Evolutionary conservation across 1,140 invertebrate genomes (phyloP), one percentile per base, ranked within the genome.

Genomic region (Diorhabda elongata): DNA sequence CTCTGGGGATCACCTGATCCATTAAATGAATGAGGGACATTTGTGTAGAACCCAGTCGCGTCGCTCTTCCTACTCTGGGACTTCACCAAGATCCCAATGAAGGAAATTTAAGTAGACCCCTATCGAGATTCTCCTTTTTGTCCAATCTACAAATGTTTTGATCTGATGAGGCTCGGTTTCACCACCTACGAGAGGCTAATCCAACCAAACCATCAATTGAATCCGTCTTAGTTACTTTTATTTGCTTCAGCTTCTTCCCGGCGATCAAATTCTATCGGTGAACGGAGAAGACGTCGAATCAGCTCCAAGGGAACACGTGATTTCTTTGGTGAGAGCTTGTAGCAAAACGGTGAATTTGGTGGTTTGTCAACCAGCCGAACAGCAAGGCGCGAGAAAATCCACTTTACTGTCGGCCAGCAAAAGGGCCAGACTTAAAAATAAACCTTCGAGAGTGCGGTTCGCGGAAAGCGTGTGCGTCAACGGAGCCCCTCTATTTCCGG

Each of bases 221-320:
- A 26, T 26, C 26, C 26, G 26, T 2, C 1, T 26, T 26, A 26
- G 1, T 26, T 26, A 26, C 26, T 26, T 52, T 8, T 52, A 52
- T 52, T 4, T n/a, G 43, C 72, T 72, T 77, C 79, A 87, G 84
- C 81, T 97, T 52, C 87, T 94, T 75, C 92, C 94, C 0, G 94
- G 93, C 5, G 95, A 97, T 81, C 93, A 95, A 80, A 95, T 97
- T 64, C 84, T 95, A 7, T 86, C 87, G 68, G 93, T 97, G 57
- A 96, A 97, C 79, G 93, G 92, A 0, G 92, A 95, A 83, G 93
- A 97, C 80, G 94, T 97, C 1, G 89, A 90, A 75, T 84, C 87
- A 26, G 91, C 93, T 3, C 92, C 93, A 0, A 81, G 95, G 4
- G 93, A 96, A 81, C 91, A 93, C 81, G 95, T 97, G 43, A 96